phyloP scores from a whole-genome alignment of 1,140 invertebrate species.

The Hyposmocoma kahamanoa region DNA sequence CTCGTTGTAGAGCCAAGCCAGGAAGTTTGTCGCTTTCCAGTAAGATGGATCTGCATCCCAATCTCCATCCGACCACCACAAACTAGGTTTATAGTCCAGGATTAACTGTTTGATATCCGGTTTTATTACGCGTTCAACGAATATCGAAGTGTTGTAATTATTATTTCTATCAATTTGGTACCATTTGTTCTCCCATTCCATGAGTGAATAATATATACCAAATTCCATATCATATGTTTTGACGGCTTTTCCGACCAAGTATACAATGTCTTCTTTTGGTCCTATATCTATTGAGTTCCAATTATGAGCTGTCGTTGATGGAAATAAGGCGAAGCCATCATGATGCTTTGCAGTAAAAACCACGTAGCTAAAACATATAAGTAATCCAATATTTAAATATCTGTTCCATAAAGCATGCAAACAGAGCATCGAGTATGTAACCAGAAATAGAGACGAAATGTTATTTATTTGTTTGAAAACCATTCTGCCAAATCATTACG shows the following conservation, averaged over 20 bases:
- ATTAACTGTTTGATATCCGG: slow-evolving; percentile 86
- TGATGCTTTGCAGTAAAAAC: slow-evolving; percentile 96
- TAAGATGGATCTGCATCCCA: slow-evolving; percentile 89
- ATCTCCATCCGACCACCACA: slow-evolving; percentile 96
- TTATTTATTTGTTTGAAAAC: too few species aligned
- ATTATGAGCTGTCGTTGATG: slow-evolving; percentile 88
- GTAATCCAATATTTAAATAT: too few species aligned
- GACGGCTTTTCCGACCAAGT: slow-evolving; percentile 83
- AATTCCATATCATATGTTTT: slow-evolving; percentile 81
- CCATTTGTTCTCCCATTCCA: slow-evolving; percentile 93
- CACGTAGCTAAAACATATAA: slow-evolving; percentile 82
- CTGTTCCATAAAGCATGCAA: too few species aligned
- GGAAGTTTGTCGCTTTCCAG: slow-evolving; percentile 85
- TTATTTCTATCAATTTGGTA: slow-evolving; percentile 83
- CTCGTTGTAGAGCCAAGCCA: slow-evolving; percentile 96
- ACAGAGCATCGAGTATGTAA: too few species aligned
- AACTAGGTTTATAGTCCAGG: slow-evolving; percentile 87
- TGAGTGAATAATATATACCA: slow-evolving; percentile 92
- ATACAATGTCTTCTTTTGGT: slow-evolving; percentile 86
- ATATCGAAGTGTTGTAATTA: slow-evolving; percentile 79
- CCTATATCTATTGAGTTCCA: slow-evolving; percentile 94
- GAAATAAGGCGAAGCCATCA: slow-evolving; percentile 93
- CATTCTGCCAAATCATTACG: too few species aligned
- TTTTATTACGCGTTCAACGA: slow-evolving; percentile 80
- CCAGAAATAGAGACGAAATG: too few species aligned